Evolutionary conservation across 2,797 vertebrate species (phyloP), one percentile per base, ranked within the genome.

Genomic region (Girardinus metallicus): DNA sequence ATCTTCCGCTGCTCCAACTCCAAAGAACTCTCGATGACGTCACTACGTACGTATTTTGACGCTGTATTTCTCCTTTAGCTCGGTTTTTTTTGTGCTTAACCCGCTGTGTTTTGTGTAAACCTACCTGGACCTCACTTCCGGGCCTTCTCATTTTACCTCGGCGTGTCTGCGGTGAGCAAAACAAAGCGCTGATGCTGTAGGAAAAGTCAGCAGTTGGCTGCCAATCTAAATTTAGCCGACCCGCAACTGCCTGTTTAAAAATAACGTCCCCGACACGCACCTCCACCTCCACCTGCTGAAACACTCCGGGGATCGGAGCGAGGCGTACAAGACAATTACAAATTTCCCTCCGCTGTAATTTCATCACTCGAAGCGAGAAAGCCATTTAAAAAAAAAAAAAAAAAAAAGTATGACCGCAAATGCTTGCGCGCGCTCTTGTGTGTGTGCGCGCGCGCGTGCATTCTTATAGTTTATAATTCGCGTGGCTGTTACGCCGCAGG

Each of bases 221-320:
- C 85, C 89, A 75, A 86, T 93, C 90, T 94, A 95, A 92, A 94
- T 94, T 89, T 94, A 91, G 87, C 90, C 55, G 60, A 84, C 86
- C 93, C 88, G 82, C 34, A 21, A 85, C 82, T 79, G 62, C 78
- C 85, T 82, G 85, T 88, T 93, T 86, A 81, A 79, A 90, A 89
- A 86, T 62, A 74, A 36, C 34, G 41, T 57, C n/a, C n/a, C 57
- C 29, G 64, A 53, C 73, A n/a, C 72, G 46, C 64, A 60, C 75
- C 34, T 41, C 75, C 49, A 36, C 64, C 66, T 64, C 77, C 73
- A 70, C 72, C 31, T 44, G 72, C 81, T 71, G 47, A 16, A 70
- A 81, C 16, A 71, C 82, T 82, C 80, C 3, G 4, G 88, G 84
- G 87, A 86, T 78, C 4, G 7, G 53, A 71, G 74, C 79, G 34